Evolutionary conservation across 2,797 vertebrate species (phyloP).

Genomic region (Ara ararauna): DNA sequence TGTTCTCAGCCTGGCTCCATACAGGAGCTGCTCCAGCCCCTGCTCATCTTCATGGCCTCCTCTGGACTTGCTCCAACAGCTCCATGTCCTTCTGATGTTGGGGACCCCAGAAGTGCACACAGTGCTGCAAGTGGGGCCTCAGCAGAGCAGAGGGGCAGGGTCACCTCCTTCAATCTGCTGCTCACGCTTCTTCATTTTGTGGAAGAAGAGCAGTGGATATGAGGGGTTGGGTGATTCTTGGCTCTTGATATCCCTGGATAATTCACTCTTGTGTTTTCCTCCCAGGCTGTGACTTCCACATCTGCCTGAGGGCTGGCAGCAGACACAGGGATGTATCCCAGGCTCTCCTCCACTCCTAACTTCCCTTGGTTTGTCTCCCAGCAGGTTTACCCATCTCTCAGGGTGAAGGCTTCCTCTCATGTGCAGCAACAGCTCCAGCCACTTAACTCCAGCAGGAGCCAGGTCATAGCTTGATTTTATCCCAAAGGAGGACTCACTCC

Average conservation of each 20-base stretch:
- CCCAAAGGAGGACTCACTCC: too few species aligned
- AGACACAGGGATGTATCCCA: fast-evolving
- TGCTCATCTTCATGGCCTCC: background rate
- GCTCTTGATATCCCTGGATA: background rate
- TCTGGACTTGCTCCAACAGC: background rate
- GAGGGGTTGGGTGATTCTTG: background rate
- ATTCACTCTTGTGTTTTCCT: background rate
- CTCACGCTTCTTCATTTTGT: background rate
- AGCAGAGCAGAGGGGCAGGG: background rate
- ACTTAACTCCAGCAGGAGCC: background rate
- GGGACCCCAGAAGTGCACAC: too few species aligned
- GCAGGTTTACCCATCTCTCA: background rate
- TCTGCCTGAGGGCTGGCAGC: background rate
- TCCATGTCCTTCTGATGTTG: background rate
- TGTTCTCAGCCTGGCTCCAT: too few species aligned
- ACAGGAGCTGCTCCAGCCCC: too few species aligned
- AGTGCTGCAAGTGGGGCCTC: background rate
- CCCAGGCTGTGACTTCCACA: background rate
- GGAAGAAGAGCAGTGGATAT: background rate
- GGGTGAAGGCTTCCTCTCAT: fast-evolving
- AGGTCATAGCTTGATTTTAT: background rate
- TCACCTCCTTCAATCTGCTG: background rate
- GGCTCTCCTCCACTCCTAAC: background rate
- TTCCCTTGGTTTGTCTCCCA: background rate
- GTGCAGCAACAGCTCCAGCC: fast-evolving